Base-by-base conservation (phyloP, 2,113 vertebrate genomes). In the Trogon surrucura region DNA sequence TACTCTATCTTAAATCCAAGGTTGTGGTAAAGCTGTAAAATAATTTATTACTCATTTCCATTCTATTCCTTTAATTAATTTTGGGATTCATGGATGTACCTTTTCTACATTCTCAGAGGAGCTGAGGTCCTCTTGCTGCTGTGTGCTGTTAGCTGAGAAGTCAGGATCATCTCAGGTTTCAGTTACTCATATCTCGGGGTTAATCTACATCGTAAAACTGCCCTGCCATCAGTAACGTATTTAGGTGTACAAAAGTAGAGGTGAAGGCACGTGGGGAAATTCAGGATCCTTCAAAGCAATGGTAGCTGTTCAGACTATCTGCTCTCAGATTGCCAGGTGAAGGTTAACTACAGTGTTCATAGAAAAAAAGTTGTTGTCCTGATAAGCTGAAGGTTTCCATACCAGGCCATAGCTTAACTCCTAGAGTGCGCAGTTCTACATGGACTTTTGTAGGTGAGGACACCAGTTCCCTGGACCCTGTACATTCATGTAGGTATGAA, bases 331-430 rank as follows among this genome's bases (percentile, higher is more conserved):
- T 36, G 11, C 14, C 15, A 62, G 27, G 18, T 4, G 44, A 57
- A 83, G 18, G 62, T 14, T 67, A 22, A 13, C 5, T 15, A 9
- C 0, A 3, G 10, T 10, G 9, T 10, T 69, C 20, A 20, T 4
- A 53, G 58, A 50, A 70, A 78, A 41, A 73, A 78, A 41, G 7
- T 0, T 80, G 36, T 8, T 30, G 36, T 47, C 7, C 30, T 0
- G 0, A 1, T 69, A 47, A 53, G 20, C 26, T 32, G 50, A 61
- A 60, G 16, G 16, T 73, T 58, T 82, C 48, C 13, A 1, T 34
- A 14, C 17, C 61, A 34, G 22, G 25, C 72, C 12, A 6, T 27
- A 41, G 41, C 58, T 83, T 75, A 0, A 0, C 30, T 71, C 9
- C 26, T 12, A 25, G 26, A 67, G 11, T 9, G 12, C 3, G 3